phyloP scores from a whole-genome alignment of 2,888 invertebrate genomes.

The Tuberolachnus salignus region DNA sequence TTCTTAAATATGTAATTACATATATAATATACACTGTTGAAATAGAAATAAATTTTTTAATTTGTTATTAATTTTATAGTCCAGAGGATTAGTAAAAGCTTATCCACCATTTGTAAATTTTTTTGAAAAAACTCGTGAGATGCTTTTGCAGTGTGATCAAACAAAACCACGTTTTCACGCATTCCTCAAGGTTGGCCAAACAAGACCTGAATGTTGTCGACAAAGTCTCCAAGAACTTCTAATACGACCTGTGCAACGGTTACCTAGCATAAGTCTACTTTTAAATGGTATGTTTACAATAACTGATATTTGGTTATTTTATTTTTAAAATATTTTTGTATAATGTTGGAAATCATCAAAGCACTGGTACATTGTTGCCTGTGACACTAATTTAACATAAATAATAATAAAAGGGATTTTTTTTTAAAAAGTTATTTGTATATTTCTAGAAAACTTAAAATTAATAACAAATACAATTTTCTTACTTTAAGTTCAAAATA shows the following conservation, averaged over 20 bases:
- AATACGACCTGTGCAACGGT: constrained; percentile 95
- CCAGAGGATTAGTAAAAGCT: constrained; percentile 86
- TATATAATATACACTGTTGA: not conserved
- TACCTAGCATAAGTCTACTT: constrained; percentile 94
- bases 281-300: constrained; percentile 75
- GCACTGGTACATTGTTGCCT: not conserved
- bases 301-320: too few species aligned
- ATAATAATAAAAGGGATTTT: too few species aligned
- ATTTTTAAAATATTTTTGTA: not conserved
- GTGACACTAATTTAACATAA: too few species aligned
- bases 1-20: constrained; percentile 75
- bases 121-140: constrained; percentile 95
- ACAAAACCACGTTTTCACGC: constrained; percentile 95
- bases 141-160: constrained; percentile 86
- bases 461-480: too few species aligned
- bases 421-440: too few species aligned
- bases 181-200: constrained; percentile 93
- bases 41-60: constrained; percentile 20
- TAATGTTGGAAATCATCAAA: too few species aligned
- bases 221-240: constrained; percentile 94
- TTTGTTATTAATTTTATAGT: constrained; percentile 63
- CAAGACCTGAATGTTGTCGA: constrained; percentile 92
- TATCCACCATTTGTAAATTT: constrained; percentile 99
- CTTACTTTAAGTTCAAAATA: too few species aligned
- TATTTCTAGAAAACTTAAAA: too few species aligned